Evolutionary conservation across 2,797 vertebrate genomes (phyloP).

Genomic region (Mycteria americana): DNA sequence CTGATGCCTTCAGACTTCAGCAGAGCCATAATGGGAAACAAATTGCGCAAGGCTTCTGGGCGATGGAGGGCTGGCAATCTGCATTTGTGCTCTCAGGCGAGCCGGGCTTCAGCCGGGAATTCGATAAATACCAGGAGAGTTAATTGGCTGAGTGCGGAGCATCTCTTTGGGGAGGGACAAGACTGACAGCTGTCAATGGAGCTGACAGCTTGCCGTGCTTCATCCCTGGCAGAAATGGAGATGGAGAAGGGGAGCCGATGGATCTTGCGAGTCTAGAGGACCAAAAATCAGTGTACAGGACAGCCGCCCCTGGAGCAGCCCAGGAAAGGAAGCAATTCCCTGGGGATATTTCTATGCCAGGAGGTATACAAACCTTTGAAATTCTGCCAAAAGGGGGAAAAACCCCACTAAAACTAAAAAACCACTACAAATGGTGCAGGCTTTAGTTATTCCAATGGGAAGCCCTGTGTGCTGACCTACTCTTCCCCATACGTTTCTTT

Average conservation of each 20-base stretch:
- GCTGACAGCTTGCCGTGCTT: not conserved
- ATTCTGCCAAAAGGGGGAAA: not conserved
- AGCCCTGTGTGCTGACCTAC: not conserved
- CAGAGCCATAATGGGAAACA: slow-evolving; percentile 37
- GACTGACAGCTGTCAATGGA: slow-evolving; percentile 54
- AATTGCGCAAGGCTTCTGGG: not conserved
- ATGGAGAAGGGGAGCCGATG: not conserved
- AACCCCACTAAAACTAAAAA: not conserved
- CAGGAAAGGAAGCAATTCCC: not conserved
- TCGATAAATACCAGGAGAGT: not conserved
- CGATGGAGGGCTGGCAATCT: not conserved
- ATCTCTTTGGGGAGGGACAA: not conserved
- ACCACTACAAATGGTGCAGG: accelerated
- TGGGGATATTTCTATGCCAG: not conserved
- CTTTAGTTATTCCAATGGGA: not conserved
- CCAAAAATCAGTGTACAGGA: not conserved
- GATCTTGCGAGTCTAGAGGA: not conserved
- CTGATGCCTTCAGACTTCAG: slow-evolving; percentile 30
- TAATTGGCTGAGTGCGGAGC: not conserved
- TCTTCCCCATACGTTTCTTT: not conserved
- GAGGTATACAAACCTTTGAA: not conserved
- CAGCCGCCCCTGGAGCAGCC: not conserved
- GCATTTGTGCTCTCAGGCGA: not conserved
- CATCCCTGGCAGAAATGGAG: not conserved
- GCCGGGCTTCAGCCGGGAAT: not conserved